Percentiles rank a stretch among this genome's conserved stretches.
Evolutionary conservation across 2,888 invertebrate genomes (phyloP).

Genomic region (Agrotis clavis): DNA sequence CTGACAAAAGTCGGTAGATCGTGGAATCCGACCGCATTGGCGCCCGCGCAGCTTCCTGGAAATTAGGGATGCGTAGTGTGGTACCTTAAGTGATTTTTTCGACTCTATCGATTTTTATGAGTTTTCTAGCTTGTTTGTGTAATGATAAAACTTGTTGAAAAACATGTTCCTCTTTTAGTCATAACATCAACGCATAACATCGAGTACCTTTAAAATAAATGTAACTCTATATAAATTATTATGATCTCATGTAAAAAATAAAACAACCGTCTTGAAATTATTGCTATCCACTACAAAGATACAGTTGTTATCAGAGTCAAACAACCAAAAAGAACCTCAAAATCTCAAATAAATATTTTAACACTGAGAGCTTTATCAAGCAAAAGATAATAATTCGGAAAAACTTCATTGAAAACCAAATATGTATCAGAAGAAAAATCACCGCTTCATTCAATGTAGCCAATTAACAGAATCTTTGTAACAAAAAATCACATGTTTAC

Average conservation of each 20-base stretch:
- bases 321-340: constrained; percentile 10
- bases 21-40: constrained; percentile 88
- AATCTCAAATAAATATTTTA: constrained; percentile 18
- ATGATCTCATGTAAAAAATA: background rate
- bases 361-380: constrained; percentile 34
- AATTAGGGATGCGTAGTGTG: constrained; percentile 84
- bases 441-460: constrained; percentile 43
- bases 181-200: too few species aligned
- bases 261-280: background rate
- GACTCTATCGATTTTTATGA: constrained; percentile 34
- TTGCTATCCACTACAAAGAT: constrained; percentile 1
- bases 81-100: constrained; percentile 50
- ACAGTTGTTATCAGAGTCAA: constrained; percentile 7
- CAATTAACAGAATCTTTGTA: constrained; percentile 47
- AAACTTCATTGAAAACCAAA: constrained; percentile 48
- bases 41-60: constrained; percentile 90
- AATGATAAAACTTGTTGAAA: too few species aligned
- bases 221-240: background rate
- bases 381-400: constrained; percentile 42
- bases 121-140: background rate
- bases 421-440: constrained; percentile 48
- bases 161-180: too few species aligned
- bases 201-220: background rate
- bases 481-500: constrained; percentile 70
- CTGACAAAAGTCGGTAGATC: constrained; percentile 84